Conservation (phyloP, 1,140 invertebrate species). For the Seison nebaliae region DNA sequence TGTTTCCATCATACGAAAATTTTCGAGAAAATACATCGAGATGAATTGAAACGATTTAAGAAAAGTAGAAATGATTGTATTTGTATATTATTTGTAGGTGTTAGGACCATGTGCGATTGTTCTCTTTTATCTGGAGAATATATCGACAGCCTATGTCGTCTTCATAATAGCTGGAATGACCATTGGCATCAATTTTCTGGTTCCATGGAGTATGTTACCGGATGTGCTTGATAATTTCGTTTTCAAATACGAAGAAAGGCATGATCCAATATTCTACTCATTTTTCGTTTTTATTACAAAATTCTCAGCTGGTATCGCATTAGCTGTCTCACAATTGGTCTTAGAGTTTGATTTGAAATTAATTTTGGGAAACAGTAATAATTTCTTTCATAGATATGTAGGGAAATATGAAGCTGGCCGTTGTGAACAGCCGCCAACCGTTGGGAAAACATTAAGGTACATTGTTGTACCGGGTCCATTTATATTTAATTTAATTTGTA, state of each 20-base stretch:
- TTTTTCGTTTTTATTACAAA: slow-evolving; percentile 26
- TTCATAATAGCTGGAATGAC: slow-evolving; percentile 5
- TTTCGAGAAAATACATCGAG: no score
- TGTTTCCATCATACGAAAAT: no score
- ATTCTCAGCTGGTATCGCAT: slow-evolving; percentile 19
- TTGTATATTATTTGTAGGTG: no score
- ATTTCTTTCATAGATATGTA: slow-evolving; percentile 6
- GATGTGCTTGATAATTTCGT: slow-evolving; percentile 25
- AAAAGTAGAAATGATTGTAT: no score
- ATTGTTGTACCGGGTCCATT: slow-evolving; percentile 18
- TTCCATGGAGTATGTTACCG: slow-evolving; percentile 18
- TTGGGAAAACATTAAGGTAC: slow-evolving; percentile 18
- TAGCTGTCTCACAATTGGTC: slow-evolving; percentile 20
- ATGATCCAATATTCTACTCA: slow-evolving; percentile 24
- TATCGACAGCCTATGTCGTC: slow-evolving; percentile 14
- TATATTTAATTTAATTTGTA: slow-evolving; percentile 1
- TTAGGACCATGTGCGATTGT: slow-evolving; percentile 6
- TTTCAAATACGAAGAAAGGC: slow-evolving; percentile 18
- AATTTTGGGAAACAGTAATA: not conserved
- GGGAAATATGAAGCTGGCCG: slow-evolving; percentile 9
- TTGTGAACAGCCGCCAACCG: slow-evolving; percentile 19
- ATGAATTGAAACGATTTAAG: no score
- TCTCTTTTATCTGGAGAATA: slow-evolving; percentile 15
- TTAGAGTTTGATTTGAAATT: slow-evolving; percentile 15
- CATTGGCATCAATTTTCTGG: slow-evolving; percentile 6